Conservation (phyloP, 2,113 vertebrate species). For the Tragelaphus buxtoni region DNA sequence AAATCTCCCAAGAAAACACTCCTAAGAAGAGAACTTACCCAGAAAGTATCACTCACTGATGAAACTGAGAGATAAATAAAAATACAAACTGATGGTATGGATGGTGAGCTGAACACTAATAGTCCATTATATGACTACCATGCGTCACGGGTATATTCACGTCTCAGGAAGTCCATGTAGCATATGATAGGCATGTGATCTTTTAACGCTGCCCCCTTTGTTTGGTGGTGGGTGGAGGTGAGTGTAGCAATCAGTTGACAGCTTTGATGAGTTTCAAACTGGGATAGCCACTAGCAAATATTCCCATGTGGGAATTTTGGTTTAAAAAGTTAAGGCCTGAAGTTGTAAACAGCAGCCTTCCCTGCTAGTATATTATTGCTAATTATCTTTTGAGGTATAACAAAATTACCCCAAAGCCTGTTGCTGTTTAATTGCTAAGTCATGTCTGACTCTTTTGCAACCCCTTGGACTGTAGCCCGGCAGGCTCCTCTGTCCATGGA, state of each 20-base stretch:
- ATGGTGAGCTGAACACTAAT: not conserved
- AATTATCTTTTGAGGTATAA: not conserved
- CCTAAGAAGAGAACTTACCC: not conserved
- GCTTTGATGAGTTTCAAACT: not conserved
- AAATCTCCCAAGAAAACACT: not conserved
- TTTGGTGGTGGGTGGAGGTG: not conserved
- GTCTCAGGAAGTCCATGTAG: not conserved
- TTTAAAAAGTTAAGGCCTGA: not conserved
- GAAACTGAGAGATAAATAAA: not conserved
- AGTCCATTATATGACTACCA: too few relatives aligned
- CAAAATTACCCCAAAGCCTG: not conserved
- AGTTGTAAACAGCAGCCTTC: not conserved
- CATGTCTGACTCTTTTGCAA: not conserved
- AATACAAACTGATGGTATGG: not conserved
- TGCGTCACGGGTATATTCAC: not conserved
- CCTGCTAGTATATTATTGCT: not conserved
- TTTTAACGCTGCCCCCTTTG: not conserved
- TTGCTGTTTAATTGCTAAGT: not conserved
- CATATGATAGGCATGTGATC: not conserved
- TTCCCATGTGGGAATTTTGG: not conserved
- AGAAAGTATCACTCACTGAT: not conserved
- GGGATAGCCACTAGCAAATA: not conserved
- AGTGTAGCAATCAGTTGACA: not conserved
- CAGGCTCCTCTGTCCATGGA: not conserved
- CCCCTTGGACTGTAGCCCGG: not conserved